A percentile compares a stretch with the other conserved stretches of the same genome.
Evolutionary conservation across 2,888 invertebrate species (phyloP).

Genomic region (Orthonevra nobilis): DNA sequence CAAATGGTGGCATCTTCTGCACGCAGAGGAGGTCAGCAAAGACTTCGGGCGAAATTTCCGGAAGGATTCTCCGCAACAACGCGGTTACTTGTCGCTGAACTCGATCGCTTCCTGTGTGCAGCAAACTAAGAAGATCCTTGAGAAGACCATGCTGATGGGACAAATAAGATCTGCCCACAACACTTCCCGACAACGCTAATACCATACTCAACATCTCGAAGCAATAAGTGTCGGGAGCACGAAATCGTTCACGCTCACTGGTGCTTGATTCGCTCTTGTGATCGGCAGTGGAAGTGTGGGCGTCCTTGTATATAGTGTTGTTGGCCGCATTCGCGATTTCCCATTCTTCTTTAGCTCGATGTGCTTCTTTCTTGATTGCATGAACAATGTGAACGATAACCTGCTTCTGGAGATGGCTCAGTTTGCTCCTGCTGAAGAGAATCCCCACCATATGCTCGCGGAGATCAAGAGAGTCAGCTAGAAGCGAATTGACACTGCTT

Average conservation of each 20-base stretch:
- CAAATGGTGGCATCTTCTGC: slow-evolving; percentile 85
- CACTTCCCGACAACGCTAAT: slow-evolving; percentile 94
- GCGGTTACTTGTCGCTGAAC: slow-evolving; percentile 96
- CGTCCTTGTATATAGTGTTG: slow-evolving; percentile 73
- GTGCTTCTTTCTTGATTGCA: slow-evolving; percentile 94
- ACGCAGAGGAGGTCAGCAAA: slow-evolving; percentile 90
- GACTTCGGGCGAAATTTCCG: slow-evolving; percentile 92
- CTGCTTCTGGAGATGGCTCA: slow-evolving; percentile 95
- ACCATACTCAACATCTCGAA: slow-evolving; percentile 98
- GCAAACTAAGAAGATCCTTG: slow-evolving; percentile 89
- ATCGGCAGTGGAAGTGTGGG: slow-evolving; percentile 74
- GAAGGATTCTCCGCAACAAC: slow-evolving; percentile 91
- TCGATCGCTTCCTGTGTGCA: slow-evolving; percentile 96
- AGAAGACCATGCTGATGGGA: slow-evolving; percentile 93
- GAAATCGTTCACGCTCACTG: slow-evolving; percentile 76
- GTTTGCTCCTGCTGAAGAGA: slow-evolving; percentile 94
- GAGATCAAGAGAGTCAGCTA: slow-evolving; percentile 85
- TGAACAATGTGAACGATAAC: slow-evolving; percentile 94
- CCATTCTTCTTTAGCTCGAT: slow-evolving; percentile 94
- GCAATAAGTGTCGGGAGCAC: slow-evolving; percentile 91
- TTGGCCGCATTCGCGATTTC: slow-evolving; percentile 83
- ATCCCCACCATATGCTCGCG: slow-evolving; percentile 98
- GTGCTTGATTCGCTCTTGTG: slow-evolving; percentile 74
- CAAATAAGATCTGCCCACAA: slow-evolving; percentile 93
- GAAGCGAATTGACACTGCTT: slow-evolving; percentile 76